Conservation (phyloP, 1,140 invertebrate species). For the Diachasmimorpha longicaudata region DNA sequence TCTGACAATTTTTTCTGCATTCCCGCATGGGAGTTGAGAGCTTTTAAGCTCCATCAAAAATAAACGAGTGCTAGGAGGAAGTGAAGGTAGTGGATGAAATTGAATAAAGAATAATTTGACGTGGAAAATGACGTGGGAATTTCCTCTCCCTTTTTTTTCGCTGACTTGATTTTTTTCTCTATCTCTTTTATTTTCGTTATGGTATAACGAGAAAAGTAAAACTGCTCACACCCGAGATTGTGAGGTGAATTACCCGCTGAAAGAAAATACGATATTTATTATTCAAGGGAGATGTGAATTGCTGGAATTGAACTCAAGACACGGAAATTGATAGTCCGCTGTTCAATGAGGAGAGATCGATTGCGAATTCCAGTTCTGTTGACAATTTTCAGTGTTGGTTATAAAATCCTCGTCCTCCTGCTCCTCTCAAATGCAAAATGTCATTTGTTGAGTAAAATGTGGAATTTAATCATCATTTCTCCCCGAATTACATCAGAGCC, state of each 20-base stretch:
- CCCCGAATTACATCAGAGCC: no score
- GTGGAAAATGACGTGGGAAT: not conserved
- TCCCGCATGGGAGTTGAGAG: not conserved
- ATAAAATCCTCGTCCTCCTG: no score
- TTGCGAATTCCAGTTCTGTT: not conserved
- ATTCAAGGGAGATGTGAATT: slow-evolving; percentile 2
- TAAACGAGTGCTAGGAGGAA: not conserved
- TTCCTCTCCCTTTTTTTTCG: not conserved
- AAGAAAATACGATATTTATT: slow-evolving; percentile 14
- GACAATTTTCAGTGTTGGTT: not conserved
- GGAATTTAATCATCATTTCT: no score
- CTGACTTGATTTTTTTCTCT: not conserved
- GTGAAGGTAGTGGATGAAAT: not conserved
- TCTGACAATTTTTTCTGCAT: not conserved
- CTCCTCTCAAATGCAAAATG: no score
- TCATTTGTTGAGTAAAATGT: no score
- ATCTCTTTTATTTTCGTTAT: not conserved
- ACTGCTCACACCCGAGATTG: not conserved
- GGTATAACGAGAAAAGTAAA: not conserved
- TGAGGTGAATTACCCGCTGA: not conserved
- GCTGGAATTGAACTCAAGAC: not conserved
- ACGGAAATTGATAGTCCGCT: not conserved
- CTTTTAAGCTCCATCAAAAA: not conserved
- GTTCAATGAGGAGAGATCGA: not conserved
- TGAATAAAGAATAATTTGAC: slow-evolving; percentile 2